Evolutionary conservation across 2,113 vertebrate species (phyloP), one percentile per base, ranked within the genome.

Genomic region (Edolisoma coerulescens): DNA sequence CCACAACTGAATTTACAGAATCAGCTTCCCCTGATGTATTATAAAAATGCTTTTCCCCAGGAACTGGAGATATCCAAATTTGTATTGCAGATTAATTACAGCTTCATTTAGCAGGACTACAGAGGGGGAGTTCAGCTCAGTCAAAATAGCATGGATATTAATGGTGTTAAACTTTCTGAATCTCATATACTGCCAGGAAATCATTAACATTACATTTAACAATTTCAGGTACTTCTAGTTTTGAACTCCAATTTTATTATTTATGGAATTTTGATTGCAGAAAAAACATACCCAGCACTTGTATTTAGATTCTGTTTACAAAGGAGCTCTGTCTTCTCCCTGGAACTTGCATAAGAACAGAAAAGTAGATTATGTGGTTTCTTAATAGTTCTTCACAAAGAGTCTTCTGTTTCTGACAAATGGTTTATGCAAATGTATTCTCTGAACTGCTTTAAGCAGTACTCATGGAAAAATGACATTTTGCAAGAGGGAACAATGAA

Each of bases 341-440:
- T 95, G 69, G 75, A 94, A 91, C 86, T 93, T 83, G 63, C 83
- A 84, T 96, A 93, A 95, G 86, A 97, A 92, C 92, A 96, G 94
- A 95, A 94, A 94, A 97, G 95, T 79, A 95, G 89, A 97, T 95
- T 94, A 95, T 90, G 93, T 83, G 76, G 83, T 83, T 95, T 96
- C 87, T 94, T 95, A 95, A 96, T 92, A 94, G 85, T 91, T 95
- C 86, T 92, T 95, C 89, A 96, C 94, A 97, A 96, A 96, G 96
- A 86, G 61, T 85, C 89, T 92, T 97, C 94, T 97, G 96, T 96
- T 97, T 92, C 93, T 95, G 95, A 97, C 95, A 97, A 97, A 97
- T 87, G 90, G 87, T 96, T 97, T 97, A 97, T 97, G 96, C 95
- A 97, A 97, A 97, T 97, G 64, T 73, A 94, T 93, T 96, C 96